These are phyloP conservation scores for Entomyzon cyanotis DNA, from an alignment of 2,113 vertebrate species.

Conservation along the genomic window DNA sequence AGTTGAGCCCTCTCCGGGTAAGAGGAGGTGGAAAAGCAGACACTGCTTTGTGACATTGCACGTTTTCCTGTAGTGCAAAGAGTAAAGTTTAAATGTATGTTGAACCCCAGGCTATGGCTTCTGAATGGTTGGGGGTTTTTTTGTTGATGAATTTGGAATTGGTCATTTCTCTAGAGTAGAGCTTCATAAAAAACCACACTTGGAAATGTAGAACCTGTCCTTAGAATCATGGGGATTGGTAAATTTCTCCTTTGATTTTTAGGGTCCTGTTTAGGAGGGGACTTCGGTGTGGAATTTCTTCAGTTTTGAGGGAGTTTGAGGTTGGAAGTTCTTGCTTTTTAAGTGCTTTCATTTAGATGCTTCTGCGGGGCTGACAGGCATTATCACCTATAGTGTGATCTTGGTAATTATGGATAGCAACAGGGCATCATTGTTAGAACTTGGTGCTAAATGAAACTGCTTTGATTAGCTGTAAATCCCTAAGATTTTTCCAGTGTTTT, in stretches of 20 bases:
- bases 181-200: background rate
- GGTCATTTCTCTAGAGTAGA: background rate
- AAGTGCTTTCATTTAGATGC: background rate
- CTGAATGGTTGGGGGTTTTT: background rate
- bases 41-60: accelerated
- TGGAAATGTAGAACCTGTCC: background rate
- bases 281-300: background rate
- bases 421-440: slow-evolving; percentile 21
- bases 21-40: background rate
- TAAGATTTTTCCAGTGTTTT: slow-evolving; percentile 14
- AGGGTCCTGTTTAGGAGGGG: background rate
- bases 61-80: accelerated
- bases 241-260: background rate
- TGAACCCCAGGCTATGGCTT: background rate
- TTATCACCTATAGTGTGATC: background rate
- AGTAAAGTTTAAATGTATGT: background rate
- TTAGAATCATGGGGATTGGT: background rate
- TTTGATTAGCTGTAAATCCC: slow-evolving; percentile 40
- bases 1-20: background rate
- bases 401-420: background rate
- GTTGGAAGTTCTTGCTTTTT: background rate
- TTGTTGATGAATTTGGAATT: background rate
- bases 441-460: background rate
- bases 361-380: background rate
- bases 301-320: background rate